A percentile compares a stretch with the other conserved stretches of the same genome.
Conservation (phyloP, 2,113 vertebrate genomes). For the Sinocyclocheilus anophthalmus region DNA sequence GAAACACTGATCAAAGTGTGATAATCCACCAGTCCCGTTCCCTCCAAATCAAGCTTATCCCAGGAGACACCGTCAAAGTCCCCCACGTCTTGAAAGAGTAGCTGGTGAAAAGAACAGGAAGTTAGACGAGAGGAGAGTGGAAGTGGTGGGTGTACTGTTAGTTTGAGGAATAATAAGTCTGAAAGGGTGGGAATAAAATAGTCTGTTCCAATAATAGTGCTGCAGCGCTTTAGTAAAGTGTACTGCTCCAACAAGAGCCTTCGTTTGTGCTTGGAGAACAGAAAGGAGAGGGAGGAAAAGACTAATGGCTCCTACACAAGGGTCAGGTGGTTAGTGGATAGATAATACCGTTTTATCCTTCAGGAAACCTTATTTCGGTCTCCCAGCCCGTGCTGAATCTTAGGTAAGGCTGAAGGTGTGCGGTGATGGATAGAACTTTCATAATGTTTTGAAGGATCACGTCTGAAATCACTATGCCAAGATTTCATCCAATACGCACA, state of each 20-base stretch:
- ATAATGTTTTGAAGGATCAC: background rate
- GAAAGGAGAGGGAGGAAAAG: constrained; percentile 3
- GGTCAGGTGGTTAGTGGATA: constrained; percentile 29
- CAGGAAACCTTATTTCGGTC: constrained; percentile 7
- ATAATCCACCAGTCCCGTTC: constrained; percentile 43
- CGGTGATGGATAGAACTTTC: constrained; percentile 6
- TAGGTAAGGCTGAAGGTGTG: background rate
- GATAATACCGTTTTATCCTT: constrained; percentile 33
- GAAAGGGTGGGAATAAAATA: constrained; percentile 25
- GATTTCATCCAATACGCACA: constrained; percentile 24
- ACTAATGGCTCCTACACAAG: constrained; percentile 14
- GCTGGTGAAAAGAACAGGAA: constrained; percentile 4
- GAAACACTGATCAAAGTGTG: constrained; percentile 53
- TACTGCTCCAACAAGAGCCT: constrained; percentile 11
- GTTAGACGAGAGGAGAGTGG: background rate
- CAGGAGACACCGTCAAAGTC: constrained; percentile 51
- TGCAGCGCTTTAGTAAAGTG: background rate
- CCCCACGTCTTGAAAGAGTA: constrained; percentile 28
- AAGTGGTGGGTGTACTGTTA: constrained; percentile 35
- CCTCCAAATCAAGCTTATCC: constrained; percentile 28
- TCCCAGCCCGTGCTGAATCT: background rate
- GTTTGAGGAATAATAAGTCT: constrained; percentile 29
- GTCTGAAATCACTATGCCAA: background rate
- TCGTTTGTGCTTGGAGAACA: background rate
- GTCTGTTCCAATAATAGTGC: constrained; percentile 18